Evolutionary conservation across 1,140 invertebrate genomes (phyloP).

Genomic region (Drosophila nigrodunni): DNA sequence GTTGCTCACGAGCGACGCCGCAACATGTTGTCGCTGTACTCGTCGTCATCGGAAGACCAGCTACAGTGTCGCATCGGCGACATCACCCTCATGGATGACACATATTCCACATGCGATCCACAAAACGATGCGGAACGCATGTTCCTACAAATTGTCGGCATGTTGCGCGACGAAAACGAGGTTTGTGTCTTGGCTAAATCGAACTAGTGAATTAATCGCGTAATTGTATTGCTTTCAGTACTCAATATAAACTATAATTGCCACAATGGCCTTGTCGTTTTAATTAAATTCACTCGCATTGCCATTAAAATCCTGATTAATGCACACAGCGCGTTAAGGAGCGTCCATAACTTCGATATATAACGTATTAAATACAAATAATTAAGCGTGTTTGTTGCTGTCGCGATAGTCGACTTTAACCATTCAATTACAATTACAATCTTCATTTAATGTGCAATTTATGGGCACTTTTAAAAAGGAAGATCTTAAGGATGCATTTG

Average conservation of each 20-base stretch:
- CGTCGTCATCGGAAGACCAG: conserved; percentile 76
- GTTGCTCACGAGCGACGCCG: conserved; percentile 52
- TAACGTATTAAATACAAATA: conserved; percentile 24
- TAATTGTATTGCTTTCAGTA: background rate
- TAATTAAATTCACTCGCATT: conserved; percentile 41
- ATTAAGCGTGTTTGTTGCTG: conserved; percentile 35
- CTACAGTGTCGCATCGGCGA: conserved; percentile 74
- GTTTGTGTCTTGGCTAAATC: conserved; percentile 71
- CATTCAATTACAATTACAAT: conserved; percentile 44
- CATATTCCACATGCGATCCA: conserved; percentile 79
- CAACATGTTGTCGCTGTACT: conserved; percentile 72
- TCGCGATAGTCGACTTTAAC: too few relatives aligned
- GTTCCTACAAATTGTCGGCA: conserved; percentile 84
- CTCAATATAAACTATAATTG: conserved; percentile 1
- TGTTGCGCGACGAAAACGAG: conserved; percentile 84
- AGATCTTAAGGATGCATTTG: conserved; percentile 6
- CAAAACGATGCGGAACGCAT: conserved; percentile 84
- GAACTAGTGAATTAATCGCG: background rate
- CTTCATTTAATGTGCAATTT: conserved; percentile 56
- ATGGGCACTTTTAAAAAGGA: background rate
- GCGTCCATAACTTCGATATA: conserved; percentile 23
- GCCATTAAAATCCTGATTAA: conserved; percentile 57
- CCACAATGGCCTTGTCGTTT: conserved; percentile 22
- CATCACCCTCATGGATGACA: conserved; percentile 83
- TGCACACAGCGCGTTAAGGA: conserved; percentile 42